Evolutionary conservation across 2,113 vertebrate genomes (phyloP), one percentile per base, ranked within the genome.

Genomic region (Melanerpes formicivorus): DNA sequence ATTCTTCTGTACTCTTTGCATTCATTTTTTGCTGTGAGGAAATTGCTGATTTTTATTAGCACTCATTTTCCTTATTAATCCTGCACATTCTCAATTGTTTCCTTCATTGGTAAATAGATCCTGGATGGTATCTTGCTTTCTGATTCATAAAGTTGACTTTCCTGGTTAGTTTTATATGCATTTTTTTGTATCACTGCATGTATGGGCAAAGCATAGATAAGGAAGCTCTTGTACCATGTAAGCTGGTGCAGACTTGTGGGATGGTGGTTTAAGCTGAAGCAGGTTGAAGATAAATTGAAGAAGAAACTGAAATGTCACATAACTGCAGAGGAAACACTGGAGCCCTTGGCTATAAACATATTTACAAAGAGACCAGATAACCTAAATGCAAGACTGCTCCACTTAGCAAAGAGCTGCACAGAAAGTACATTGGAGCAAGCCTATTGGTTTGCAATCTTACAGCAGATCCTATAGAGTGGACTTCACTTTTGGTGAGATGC

Each of bases 1-100:
- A 95, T 93, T 90, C 17, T 76, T 75, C 66, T 89, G 29, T 74
- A 83, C 76, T 91, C 59, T 85, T 90, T 58, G 26, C 21, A 58
- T 65, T 78, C 75, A 54, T 65, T 79, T 76, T 77, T 87, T 74
- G 14, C 66, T 75, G 27, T 52, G 46, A 93, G 90, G 91, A 92
- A 95, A 95, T 92, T 29, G 77, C 48, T 86, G 10, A 32, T 81
- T 94, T 85, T 84, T 88, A 90, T 88, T 94, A 67, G 62, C 60
- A 69, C 54, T 72, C 25, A 81, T 92, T 86, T 86, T 92, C 56
- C 70, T 86, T 94, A 84, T 92, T 93, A 94, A 77, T 86, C 62
- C 74, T 64, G 48, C 48, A 56, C 48, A 72, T 78, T 90, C 52
- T 78, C 66, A 89, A 25, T 87, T 60, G 84, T 87, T 93, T 94